phyloP scores from a whole-genome alignment of 2,113 vertebrate genomes.

The Oophaga pumilio region DNA sequence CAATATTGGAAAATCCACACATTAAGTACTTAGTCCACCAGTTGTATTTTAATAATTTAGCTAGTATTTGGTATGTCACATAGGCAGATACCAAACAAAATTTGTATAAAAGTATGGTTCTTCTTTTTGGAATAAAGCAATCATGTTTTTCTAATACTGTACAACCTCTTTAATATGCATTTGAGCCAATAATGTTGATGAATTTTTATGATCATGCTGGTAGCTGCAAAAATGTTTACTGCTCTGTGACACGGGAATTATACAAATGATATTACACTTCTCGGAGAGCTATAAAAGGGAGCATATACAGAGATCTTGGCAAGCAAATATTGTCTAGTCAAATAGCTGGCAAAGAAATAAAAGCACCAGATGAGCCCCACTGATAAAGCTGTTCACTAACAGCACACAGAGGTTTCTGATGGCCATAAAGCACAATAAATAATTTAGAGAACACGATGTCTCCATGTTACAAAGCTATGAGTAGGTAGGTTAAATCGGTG shows the following conservation, averaged over 20 bases:
- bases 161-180: neutral
- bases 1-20: too few species aligned
- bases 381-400: constrained; percentile 22
- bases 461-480: neutral
- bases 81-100: too few species aligned
- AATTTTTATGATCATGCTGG: neutral
- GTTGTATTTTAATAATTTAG: too few species aligned
- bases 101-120: too few species aligned
- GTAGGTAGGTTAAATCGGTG: neutral
- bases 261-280: neutral
- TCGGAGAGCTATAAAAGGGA: constrained; percentile 11
- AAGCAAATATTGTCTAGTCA: neutral
- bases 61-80: too few species aligned
- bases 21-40: too few species aligned
- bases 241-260: neutral
- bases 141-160: neutral
- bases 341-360: neutral
- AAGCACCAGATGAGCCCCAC: neutral
- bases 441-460: neutral
- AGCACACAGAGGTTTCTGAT: neutral
- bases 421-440: neutral
- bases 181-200: neutral
- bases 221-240: neutral
- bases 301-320: neutral
- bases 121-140: neutral